Conservation (phyloP, 2,888 invertebrate species). For the Eupeodes luniger region DNA sequence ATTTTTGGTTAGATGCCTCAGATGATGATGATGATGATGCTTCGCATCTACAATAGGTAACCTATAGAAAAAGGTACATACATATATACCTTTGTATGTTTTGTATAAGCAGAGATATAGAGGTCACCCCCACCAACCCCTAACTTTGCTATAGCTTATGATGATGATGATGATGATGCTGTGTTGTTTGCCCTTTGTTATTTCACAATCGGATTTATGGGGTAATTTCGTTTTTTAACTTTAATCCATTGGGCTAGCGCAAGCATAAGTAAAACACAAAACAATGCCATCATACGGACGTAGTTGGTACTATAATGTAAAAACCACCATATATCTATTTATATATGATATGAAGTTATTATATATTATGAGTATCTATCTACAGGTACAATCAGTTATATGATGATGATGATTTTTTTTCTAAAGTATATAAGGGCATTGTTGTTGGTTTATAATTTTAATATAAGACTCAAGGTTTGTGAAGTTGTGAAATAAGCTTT, state of each 20-base stretch:
- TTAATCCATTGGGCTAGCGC: slow-evolving; percentile 60
- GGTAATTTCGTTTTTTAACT: slow-evolving; percentile 75
- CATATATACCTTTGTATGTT: neutral
- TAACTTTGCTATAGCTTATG: neutral
- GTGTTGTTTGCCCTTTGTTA: slow-evolving; percentile 69
- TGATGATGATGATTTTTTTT: neutral
- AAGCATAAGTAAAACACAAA: slow-evolving; percentile 29
- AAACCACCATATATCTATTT: neutral
- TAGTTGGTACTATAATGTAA: slow-evolving; percentile 26
- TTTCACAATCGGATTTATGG: slow-evolving; percentile 75
- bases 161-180: neutral
- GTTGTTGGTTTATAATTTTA: slow-evolving; percentile 11
- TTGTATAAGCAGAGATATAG: neutral
- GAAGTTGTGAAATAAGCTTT: slow-evolving; percentile 11
- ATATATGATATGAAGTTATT: slow-evolving; percentile 18
- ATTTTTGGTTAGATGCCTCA: slow-evolving; percentile 70
- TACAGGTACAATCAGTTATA: neutral
- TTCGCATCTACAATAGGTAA: slow-evolving; percentile 16
- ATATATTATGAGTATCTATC: neutral
- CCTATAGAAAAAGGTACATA: too few relatives aligned
- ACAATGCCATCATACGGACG: slow-evolving; percentile 61
- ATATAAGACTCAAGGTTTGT: neutral
- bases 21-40: slow-evolving; percentile 50
- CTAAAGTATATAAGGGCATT: neutral
- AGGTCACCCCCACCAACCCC: neutral